Evolutionary conservation across 2,797 vertebrate species (phyloP).

Genomic region (Benthosema pterotum): DNA sequence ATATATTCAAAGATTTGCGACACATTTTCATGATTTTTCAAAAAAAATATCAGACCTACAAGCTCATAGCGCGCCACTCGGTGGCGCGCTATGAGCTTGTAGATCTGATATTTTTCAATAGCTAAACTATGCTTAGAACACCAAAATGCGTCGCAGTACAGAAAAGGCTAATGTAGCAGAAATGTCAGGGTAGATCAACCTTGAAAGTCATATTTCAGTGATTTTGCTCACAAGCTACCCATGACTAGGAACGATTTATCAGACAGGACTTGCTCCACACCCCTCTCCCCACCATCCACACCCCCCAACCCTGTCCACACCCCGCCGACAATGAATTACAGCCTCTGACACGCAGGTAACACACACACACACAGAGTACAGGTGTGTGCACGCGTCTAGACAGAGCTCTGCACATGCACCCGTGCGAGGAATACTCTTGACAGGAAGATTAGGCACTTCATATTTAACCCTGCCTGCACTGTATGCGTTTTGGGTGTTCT

Average conservation of each 20-base stretch:
- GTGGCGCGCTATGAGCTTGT: too few relatives aligned
- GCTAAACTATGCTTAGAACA: too few relatives aligned
- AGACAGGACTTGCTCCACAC: conserved; percentile 49
- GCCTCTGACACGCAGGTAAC: conserved; percentile 49
- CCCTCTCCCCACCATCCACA: not conserved
- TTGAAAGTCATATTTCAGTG: conserved; percentile 78
- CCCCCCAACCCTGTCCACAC: not conserved
- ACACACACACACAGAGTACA: conserved; percentile 9
- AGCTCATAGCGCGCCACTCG: too few relatives aligned
- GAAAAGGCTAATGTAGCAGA: conserved; percentile 79
- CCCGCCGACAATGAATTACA: conserved; percentile 66
- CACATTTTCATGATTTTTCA: too few relatives aligned
- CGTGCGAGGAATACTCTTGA: not conserved
- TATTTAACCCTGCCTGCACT: too few relatives aligned
- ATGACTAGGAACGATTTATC: conserved; percentile 68
- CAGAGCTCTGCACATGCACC: conserved; percentile 16
- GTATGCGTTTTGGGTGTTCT: too few relatives aligned
- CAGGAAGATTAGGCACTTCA: conserved; percentile 13
- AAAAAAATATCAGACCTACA: too few relatives aligned
- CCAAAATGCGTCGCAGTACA: too few relatives aligned
- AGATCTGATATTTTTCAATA: too few relatives aligned
- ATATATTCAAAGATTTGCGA: too few relatives aligned
- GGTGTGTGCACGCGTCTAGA: conserved; percentile 20
- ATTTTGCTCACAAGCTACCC: conserved; percentile 71
- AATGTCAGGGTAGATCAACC: conserved; percentile 76